Evolutionary conservation across 2,797 vertebrate genomes (phyloP).

Genomic region (Phalanger gymnotis): DNA sequence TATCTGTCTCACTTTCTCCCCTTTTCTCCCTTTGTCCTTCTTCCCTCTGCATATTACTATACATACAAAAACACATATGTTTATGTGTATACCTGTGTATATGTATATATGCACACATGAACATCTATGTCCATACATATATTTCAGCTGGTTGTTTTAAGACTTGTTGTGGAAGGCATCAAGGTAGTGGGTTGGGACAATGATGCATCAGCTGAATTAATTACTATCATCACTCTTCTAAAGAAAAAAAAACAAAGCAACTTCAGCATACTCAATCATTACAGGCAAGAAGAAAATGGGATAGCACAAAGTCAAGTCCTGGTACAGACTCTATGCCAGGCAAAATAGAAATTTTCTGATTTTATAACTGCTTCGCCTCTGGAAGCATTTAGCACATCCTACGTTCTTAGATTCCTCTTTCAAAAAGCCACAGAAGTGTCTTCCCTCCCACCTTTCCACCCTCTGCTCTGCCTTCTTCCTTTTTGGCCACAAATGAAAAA

Average conservation of each 20-base stretch:
- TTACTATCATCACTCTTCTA: slow-evolving; percentile 77
- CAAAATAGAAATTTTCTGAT: background rate
- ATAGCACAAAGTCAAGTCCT: slow-evolving; percentile 30
- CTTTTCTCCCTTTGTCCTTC: background rate
- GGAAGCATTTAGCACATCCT: background rate
- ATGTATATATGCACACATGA: background rate
- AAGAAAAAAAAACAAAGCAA: slow-evolving; percentile 76
- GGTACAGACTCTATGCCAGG: background rate
- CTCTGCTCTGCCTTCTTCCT: background rate
- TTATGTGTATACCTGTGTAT: background rate
- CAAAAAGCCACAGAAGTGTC: background rate
- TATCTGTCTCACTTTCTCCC: background rate
- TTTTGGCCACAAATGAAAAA: slow-evolving; percentile 40
- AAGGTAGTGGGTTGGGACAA: slow-evolving; percentile 64
- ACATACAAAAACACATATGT: background rate
- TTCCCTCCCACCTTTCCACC: background rate
- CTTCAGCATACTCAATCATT: slow-evolving; percentile 70
- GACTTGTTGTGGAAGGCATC: slow-evolving; percentile 67
- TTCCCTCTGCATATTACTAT: background rate
- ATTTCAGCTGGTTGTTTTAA: slow-evolving; percentile 71
- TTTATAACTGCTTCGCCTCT: slow-evolving; percentile 4
- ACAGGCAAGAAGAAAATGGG: slow-evolving; percentile 32
- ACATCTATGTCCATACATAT: background rate
- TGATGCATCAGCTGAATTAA: slow-evolving; percentile 76
- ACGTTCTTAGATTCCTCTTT: slow-evolving; percentile 41